Evolutionary conservation across 2,888 invertebrate genomes (phyloP), one percentile per base, ranked within the genome.

Genomic region (Sinopyrophorus schimmeli): DNA sequence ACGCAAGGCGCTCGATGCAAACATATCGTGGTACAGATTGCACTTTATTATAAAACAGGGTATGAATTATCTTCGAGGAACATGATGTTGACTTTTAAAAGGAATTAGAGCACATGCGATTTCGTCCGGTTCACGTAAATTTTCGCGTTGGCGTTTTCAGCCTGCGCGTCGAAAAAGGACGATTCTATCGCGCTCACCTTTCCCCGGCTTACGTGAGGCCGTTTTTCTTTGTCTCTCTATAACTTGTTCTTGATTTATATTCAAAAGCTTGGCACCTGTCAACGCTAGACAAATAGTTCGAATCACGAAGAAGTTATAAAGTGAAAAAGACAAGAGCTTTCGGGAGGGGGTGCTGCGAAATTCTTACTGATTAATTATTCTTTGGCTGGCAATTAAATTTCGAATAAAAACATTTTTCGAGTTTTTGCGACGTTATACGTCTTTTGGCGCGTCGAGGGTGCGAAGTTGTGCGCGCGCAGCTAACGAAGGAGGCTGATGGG

Each of bases 21-120:
- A 63, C 63, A 62, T 61, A 63, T 66, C 62, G 63, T 61, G 64
- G 58, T 57, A 60, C 43, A 60, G 66, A 67, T 66, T 66, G 61
- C 61, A 58, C 62, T 60, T 61, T 47, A 48, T 42, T 41, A 37
- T 37, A 42, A 48, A 37, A n/a, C n/a, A n/a, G 28, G 38, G 28
- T 32, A 37, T 62, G 61, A 60, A 64, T 65, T 66, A 66, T 65
- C 63, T 63, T 46, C 47, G 37, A 26, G 41, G 37, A 42, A 48
- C 53, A 52, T 54, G 54, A 54, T 48, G 54, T 54, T 52, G 52
- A 55, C 52, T 55, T 55, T 52, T 52, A 48, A n/a, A 32, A 44
- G 35, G 40, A 54, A 54, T 32, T 55, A 35, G 52, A 52, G 55
- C 52, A 55, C 52, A 53, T 53, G 47, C 47, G 34, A 47, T 39